These are phyloP conservation scores for Lytechinus variegatus DNA, from an alignment of 35 echinoderm and acorn worm genomes.

Conservation along the genomic window DNA sequence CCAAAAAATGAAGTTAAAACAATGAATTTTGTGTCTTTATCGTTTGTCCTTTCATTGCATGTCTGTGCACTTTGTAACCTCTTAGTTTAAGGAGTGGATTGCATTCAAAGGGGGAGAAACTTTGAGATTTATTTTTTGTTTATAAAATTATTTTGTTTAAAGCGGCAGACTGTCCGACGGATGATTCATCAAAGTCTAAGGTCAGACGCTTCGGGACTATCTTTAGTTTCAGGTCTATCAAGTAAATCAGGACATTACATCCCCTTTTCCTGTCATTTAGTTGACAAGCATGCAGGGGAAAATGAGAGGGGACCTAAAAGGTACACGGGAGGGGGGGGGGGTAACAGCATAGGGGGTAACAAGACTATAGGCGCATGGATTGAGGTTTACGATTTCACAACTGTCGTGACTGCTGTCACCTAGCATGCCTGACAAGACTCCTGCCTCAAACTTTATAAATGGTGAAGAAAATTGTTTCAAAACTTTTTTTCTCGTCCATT, in stretches of 20 bases:
- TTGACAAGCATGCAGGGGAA: no score
- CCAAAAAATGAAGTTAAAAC: background rate
- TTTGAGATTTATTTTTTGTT: background rate
- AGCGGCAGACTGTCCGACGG: background rate
- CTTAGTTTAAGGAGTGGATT: background rate
- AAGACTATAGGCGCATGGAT: no score
- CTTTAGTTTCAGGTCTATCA: conserved; percentile 1
- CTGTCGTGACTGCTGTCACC: no score
- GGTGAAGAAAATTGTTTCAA: no score
- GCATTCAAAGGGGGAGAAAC: background rate
- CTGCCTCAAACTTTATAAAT: no score
- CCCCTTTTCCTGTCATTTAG: background rate
- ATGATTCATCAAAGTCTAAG: background rate
- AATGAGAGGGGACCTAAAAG: no score
- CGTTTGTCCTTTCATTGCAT: background rate
- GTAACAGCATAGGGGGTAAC: no score
- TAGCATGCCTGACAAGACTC: no score
- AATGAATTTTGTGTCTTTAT: background rate
- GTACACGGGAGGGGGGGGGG: no score
- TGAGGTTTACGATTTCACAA: no score
- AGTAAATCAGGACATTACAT: background rate
- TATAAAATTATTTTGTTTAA: background rate
- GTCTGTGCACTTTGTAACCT: background rate
- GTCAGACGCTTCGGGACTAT: background rate
- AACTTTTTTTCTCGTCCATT: no score